Base-by-base conservation (phyloP, 2,113 vertebrate species). In the Fregetta grallaria region DNA sequence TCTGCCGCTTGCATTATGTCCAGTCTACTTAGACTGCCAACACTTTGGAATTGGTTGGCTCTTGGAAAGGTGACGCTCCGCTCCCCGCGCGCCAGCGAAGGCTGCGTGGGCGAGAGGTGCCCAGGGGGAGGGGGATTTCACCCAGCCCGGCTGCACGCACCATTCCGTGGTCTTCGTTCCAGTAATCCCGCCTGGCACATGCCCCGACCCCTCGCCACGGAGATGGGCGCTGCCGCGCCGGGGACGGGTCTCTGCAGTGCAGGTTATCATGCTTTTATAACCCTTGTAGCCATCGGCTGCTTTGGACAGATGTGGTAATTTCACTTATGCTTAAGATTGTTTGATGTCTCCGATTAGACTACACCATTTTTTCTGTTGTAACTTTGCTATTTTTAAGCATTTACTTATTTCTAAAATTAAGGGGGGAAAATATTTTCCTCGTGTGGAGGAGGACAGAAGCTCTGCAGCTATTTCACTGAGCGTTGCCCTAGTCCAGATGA, bases 21-120 rank as follows among this genome's bases (percentile, higher is more conserved):
- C 34, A 1, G 16, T 6, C 63, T 9, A 1, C 25, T 9, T 13
- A 4, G 38, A 2, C 36, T 10, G 52, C 66, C n/a, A 8, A 49
- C 18, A 1, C 5, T 7, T 10, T 5, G 36, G 23, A 9, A 6
- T 15, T 1, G 13, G 10, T 27, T 38, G 1, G 1, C 38, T 10
- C 52, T 8, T 2, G 38, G 19, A 6, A 3, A 9, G 58, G 49
- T 2, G 66, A 19, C 15, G 74, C 38, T 62, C 40, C 1, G 45
- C 36, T 20, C 30, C 42, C 2, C 26, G 13, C 40, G 7, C 9
- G 2, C 12, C 56, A 6, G n/a, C 6, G 7, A 18, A 6, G n/a
- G 79, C 7, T 13, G 65, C 7, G 7, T 16, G 52, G 66, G 52
- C 5, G 14, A 27, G n/a, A 34, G 80, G 25, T 12, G 38, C 30